Conservation (phyloP, 2,797 vertebrate species). For the Danio kyathit region DNA sequence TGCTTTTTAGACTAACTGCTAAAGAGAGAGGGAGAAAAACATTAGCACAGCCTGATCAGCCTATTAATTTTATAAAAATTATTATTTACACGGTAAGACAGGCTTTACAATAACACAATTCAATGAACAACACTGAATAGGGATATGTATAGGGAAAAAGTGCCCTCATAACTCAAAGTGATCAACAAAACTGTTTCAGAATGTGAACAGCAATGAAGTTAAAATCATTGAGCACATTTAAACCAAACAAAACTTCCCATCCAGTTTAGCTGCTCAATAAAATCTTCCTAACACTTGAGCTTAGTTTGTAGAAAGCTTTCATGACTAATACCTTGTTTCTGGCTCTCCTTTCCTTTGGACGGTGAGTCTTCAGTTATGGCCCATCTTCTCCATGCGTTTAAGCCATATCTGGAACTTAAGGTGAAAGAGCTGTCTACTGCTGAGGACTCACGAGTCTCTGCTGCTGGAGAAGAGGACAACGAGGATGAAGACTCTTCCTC, state of each 20-base stretch:
- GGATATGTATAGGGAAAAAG: slow-evolving; percentile 12
- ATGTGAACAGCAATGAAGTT: slow-evolving; percentile 91
- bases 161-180: slow-evolving; percentile 76
- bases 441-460: slow-evolving; percentile 70
- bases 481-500: slow-evolving; percentile 80
- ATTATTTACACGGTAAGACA: not conserved
- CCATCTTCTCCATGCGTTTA: slow-evolving; percentile 97
- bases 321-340: slow-evolving; percentile 79
- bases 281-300: too few relatives aligned
- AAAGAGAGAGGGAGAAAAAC: slow-evolving; percentile 10
- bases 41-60: not conserved
- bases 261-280: too few relatives aligned
- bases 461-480: slow-evolving; percentile 76
- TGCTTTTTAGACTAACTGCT: slow-evolving; percentile 82
- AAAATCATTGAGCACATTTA: slow-evolving; percentile 86
- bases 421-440: slow-evolving; percentile 78
- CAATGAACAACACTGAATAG: not conserved
- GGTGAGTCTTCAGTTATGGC: slow-evolving; percentile 79
- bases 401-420: slow-evolving; percentile 88
- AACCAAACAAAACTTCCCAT: not conserved
- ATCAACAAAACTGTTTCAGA: slow-evolving; percentile 80
- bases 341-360: slow-evolving; percentile 77
- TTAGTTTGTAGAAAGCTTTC: not conserved
- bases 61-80: not conserved
- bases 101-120: not conserved